Evolutionary conservation across 2,797 vertebrate species (phyloP).

Genomic region (Acridotheres tristis): DNA sequence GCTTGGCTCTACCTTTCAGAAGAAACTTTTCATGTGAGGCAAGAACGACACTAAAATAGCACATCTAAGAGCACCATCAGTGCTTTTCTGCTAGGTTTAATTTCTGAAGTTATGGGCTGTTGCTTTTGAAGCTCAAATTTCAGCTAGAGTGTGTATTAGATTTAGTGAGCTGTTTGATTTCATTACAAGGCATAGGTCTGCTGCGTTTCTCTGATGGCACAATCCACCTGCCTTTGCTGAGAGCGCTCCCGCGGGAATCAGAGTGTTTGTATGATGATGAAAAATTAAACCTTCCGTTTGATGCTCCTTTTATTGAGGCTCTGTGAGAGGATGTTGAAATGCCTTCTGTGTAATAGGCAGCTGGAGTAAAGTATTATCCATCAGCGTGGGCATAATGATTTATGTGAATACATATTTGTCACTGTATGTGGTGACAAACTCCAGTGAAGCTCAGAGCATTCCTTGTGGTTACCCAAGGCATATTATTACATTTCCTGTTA

Average conservation of each 20-base stretch:
- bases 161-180: slow-evolving; percentile 58
- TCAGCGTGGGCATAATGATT: not conserved
- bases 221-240: slow-evolving; percentile 37
- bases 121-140: slow-evolving; percentile 47
- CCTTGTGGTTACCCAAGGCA: not conserved
- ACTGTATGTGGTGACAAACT: not conserved
- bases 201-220: not conserved
- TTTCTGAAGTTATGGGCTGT: slow-evolving; percentile 37
- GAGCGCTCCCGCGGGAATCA: not conserved
- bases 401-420: slow-evolving; percentile 35
- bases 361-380: slow-evolving; percentile 5
- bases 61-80: slow-evolving; percentile 6
- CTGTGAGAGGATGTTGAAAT: not conserved
- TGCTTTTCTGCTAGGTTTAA: slow-evolving; percentile 35
- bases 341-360: not conserved
- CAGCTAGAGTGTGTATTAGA: not conserved
- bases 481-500: not conserved
- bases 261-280: not conserved
- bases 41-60: slow-evolving; percentile 33
- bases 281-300: slow-evolving; percentile 52
- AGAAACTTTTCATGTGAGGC: slow-evolving; percentile 27
- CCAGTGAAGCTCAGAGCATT: not conserved
- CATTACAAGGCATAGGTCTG: slow-evolving; percentile 16
- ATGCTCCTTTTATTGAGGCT: slow-evolving; percentile 40
- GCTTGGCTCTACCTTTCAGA: slow-evolving; percentile 23